These are phyloP conservation scores for Horisme vitalbata DNA, from an alignment of 2,888 invertebrate species.

Conservation along the genomic window DNA sequence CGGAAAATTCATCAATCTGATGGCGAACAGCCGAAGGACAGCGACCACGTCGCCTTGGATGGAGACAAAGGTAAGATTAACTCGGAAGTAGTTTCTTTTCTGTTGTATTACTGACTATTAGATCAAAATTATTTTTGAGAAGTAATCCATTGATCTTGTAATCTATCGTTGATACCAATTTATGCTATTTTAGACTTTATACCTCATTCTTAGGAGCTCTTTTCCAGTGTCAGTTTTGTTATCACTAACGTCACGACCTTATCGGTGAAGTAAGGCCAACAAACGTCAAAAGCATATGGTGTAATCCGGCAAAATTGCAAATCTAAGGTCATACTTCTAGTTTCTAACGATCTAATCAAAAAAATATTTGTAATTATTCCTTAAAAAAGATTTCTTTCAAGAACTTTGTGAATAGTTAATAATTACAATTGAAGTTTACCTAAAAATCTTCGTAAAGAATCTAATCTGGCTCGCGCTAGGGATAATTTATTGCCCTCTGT, in stretches of 20 bases:
- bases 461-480: too few relatives aligned
- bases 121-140: too few relatives aligned
- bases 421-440: too few relatives aligned
- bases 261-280: slow-evolving; percentile 32
- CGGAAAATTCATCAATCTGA: slow-evolving; percentile 71
- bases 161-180: too few relatives aligned
- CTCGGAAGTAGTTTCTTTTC: background rate
- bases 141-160: too few relatives aligned
- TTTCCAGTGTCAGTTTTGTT: slow-evolving; percentile 10
- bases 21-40: slow-evolving; percentile 76
- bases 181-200: slow-evolving; percentile 4
- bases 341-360: background rate
- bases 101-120: too few relatives aligned
- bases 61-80: slow-evolving; percentile 75
- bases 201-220: background rate
- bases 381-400: too few relatives aligned
- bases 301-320: slow-evolving; percentile 37
- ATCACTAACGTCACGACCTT: slow-evolving; percentile 30
- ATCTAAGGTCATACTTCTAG: background rate
- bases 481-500: slow-evolving; percentile 22
- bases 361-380: background rate
- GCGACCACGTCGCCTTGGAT: slow-evolving; percentile 78
- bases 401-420: too few relatives aligned
- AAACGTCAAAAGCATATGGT: slow-evolving; percentile 46
- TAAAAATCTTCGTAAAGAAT: too few relatives aligned